Percentiles rank a stretch among this genome's conserved stretches.
Evolutionary conservation across 2,113 vertebrate genomes (phyloP).

Genomic region (Nothobranchius kuhntae): DNA sequence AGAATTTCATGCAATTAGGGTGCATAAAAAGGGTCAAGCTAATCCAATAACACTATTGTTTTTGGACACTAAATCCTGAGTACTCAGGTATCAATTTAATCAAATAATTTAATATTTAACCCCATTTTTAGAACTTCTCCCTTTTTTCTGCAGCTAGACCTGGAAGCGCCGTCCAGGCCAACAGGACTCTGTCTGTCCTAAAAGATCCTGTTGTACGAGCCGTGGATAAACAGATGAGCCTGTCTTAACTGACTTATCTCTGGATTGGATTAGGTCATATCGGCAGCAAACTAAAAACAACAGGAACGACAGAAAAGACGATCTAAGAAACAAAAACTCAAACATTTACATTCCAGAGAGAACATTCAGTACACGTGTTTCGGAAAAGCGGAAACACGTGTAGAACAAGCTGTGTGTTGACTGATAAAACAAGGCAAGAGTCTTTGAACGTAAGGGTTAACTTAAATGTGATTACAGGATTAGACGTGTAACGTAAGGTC

Average conservation of each 20-base stretch:
- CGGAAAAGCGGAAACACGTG: too few species aligned
- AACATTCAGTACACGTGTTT: not conserved
- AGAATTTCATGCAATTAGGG: not conserved
- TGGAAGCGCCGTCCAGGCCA: too few species aligned
- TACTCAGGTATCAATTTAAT: not conserved
- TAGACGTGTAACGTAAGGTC: conserved; percentile 14
- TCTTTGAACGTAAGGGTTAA: conserved; percentile 4
- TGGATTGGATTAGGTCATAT: not conserved
- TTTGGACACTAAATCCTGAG: not conserved
- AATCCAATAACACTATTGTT: not conserved
- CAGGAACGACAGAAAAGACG: not conserved
- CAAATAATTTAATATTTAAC: too few species aligned
- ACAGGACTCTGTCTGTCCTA: not conserved
- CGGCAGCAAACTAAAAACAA: not conserved
- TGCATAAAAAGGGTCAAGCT: not conserved
- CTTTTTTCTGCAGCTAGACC: too few species aligned
- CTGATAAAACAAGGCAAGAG: not conserved
- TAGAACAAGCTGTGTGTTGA: not conserved
- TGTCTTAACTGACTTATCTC: conserved; percentile 14
- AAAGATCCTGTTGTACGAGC: not conserved
- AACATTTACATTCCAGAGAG: not conserved
- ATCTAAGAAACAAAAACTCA: not conserved
- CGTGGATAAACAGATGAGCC: conserved; percentile 8
- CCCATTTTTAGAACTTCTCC: too few species aligned
- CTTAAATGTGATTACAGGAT: conserved; percentile 20